Evolutionary conservation across 2,888 invertebrate species (phyloP), one percentile per base, ranked within the genome.

Genomic region (Hirtodrosophila histrioides): DNA sequence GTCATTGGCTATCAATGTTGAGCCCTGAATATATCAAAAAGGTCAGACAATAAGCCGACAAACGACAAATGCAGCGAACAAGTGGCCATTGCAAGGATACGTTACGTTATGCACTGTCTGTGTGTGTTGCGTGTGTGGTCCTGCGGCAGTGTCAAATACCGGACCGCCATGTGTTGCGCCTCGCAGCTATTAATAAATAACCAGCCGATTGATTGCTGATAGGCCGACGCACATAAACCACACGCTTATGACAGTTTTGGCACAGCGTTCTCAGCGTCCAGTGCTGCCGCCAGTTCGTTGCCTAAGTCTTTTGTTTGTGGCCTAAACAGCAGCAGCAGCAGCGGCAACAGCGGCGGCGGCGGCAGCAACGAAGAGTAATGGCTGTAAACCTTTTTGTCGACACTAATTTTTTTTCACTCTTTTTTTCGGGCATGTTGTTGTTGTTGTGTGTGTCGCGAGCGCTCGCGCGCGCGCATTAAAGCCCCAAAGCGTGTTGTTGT

Each of bases 341-440:
- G 49, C 64, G 17, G 31, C 48, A 36, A 39, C 63, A 41, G 48
- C 60, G 54, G 57, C 66, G 58, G 55, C 66, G 55, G 61, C 63
- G 46, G 63, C 67, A 54, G 62, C 81, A 75, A 78, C 84, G 79
- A 86, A 89, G 90, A 90, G 81, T 90, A 89, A 90, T 90, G 89
- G 79, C 83, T 88, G 85, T 89, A 88, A 90, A 89, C 90, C 90
- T 89, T 90, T 90, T 90, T 90, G 90, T 90, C 89, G 90, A 90
- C 90, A 90, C 90, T 90, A 90, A 90, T 90, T 31, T 89, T 90
- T 84, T 73, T 69, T 69, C 54, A 51, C 67, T 66, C 57, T 64
- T 69, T 60, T 53, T 40, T 48, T 43, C 35, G 51, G 41, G 65
- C 35, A 31, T 37, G 43, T 53, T 51, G 45, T 46, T 46, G 58